Base-by-base conservation (phyloP, 2,888 invertebrate genomes). In the Rotaria magnacalcarata region DNA sequence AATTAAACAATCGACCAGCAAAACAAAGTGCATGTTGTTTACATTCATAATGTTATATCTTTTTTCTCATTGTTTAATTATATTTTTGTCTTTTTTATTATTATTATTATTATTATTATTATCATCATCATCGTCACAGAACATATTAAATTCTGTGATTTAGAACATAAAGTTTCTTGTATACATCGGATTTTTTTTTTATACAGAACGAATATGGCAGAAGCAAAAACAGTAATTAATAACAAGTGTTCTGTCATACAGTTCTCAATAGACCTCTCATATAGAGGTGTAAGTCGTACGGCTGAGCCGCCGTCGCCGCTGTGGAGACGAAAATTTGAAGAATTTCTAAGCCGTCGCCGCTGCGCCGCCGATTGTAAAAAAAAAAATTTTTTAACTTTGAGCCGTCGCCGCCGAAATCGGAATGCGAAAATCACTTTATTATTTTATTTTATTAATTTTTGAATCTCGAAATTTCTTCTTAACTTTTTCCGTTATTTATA, bases 1-100 rank as follows among this genome's bases (percentile, higher is more conserved):
- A 80, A 80, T n/a, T 80, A 47, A 80, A 80, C 47, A n/a, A 80
- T 80, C 80, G 47, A 80, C 47, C 47, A 80, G 1, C 43, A 14
- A 80, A 80, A 47, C 0, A 8, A 21, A n/a, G 24, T 47, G 41
- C 1, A 24, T 80, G 80, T 80, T 80, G 80, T 80, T 47, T 11
- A 80, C 47, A 19, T 47, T 80, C 80, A 80, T 80, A 43, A 34
- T 19, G 34, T 67, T 67, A 34, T 67, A 50, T 50, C 5, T 67
- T 67, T 67, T 19, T 6, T 67, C 16, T 60, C 11, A 10, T 6
- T 67, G 67, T 67, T 27, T 67, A 67, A 16, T 67, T 21, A 27
- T 27, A 27, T 67, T 27, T 6, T 60, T 27, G 24, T 60, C 27
- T 27, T 60, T 24, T 60, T 67, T 34, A 16, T 24, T 54, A 4